phyloP scores from a whole-genome alignment of 2,113 vertebrate genomes.

The Nerophis ophidion region DNA sequence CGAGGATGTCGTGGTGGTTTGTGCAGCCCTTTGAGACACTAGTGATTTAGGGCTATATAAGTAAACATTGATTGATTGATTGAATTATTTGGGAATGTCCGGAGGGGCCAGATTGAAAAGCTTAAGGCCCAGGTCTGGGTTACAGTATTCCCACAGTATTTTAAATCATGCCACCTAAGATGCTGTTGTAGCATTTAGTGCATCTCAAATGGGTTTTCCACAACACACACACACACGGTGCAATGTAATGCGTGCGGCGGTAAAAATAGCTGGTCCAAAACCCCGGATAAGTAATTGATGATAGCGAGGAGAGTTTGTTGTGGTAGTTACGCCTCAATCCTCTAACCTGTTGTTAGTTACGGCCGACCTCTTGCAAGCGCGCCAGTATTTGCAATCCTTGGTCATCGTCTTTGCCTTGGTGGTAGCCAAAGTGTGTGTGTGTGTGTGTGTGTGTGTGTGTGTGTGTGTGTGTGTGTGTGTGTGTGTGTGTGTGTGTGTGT shows the following conservation, averaged over 20 bases:
- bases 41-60: no score
- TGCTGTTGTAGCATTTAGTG: slow-evolving; percentile 3
- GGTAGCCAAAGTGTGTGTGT: slow-evolving; percentile 7
- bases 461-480: slow-evolving; percentile 5
- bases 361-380: slow-evolving; percentile 34
- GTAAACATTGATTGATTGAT: no score
- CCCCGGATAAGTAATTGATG: slow-evolving; percentile 66
- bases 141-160: background rate
- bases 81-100: no score
- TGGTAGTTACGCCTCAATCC: slow-evolving; percentile 50
- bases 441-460: background rate
- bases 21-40: no score
- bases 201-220: slow-evolving; percentile 31
- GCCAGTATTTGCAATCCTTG: slow-evolving; percentile 50
- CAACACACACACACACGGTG: slow-evolving; percentile 28
- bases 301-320: slow-evolving; percentile 41
- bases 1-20: no score
- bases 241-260: slow-evolving; percentile 31
- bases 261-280: slow-evolving; percentile 66
- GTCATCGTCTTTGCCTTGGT: no score
- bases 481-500: background rate
- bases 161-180: background rate
- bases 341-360: slow-evolving; percentile 62
- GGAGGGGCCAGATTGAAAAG: no score
- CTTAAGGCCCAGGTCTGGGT: no score